Evolutionary conservation across 2,797 vertebrate genomes (phyloP).

Genomic region (Acipenser ruthenus): DNA sequence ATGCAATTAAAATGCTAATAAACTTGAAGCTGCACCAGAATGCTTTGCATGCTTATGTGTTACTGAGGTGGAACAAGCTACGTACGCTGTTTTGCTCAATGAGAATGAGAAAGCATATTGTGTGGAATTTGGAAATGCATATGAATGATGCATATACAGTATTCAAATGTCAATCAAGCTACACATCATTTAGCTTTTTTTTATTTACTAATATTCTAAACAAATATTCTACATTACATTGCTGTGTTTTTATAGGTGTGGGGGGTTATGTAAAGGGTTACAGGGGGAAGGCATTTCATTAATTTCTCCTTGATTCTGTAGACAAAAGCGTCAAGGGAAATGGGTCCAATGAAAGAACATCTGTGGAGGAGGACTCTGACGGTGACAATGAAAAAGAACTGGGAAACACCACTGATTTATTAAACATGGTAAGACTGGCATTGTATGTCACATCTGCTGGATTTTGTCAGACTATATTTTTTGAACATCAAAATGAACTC

Average conservation of each 20-base stretch:
- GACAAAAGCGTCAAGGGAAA: slow-evolving; percentile 35
- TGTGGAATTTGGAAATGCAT: too few relatives aligned
- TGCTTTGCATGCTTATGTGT: too few relatives aligned
- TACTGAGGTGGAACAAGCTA: too few relatives aligned
- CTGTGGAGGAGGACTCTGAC: slow-evolving; percentile 37
- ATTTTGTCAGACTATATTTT: neutral
- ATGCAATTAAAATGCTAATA: too few relatives aligned
- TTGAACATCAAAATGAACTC: too few relatives aligned
- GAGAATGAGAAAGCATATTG: too few relatives aligned
- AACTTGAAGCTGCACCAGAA: too few relatives aligned
- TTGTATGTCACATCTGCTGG: slow-evolving; percentile 3
- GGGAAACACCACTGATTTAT: slow-evolving; percentile 75
- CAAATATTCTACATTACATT: slow-evolving; percentile 20
- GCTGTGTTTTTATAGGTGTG: neutral
- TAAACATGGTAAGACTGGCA: slow-evolving; percentile 78
- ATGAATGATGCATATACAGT: too few relatives aligned
- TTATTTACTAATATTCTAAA: too few relatives aligned
- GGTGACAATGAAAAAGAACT: slow-evolving; percentile 64
- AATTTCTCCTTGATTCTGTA: slow-evolving; percentile 35
- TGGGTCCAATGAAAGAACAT: slow-evolving; percentile 32
- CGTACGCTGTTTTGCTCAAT: too few relatives aligned
- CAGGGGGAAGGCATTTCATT: neutral
- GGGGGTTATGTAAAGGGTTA: neutral
- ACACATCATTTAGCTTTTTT: too few relatives aligned
- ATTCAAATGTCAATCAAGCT: too few relatives aligned